Base-by-base conservation (phyloP, 2,888 invertebrate genomes). In the Drosophila neoperkinsi region DNA sequence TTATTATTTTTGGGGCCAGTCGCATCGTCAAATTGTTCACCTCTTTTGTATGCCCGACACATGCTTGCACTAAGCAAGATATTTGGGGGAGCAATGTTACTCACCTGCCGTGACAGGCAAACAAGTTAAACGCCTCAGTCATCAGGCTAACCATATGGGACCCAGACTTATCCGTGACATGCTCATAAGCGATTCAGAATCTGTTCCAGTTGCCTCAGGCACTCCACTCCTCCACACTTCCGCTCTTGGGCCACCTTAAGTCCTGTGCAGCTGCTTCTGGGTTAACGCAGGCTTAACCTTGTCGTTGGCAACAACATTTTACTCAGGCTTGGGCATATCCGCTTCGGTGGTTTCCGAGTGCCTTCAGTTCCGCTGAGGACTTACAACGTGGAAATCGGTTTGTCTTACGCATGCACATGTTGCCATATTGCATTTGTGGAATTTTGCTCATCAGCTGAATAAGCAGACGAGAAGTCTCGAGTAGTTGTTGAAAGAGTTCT, bases 381-480 rank as follows among this genome's bases (percentile, higher is more conserved):
- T 76, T 77, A 81, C 70, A 64, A 68, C 25, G 74, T 71, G 82
- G 79, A 87, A 89, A 89, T 90, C 87, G 90, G 88, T 74, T 83
- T 84, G 89, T 84, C 87, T 85, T 84, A 76, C 80, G 80, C 75
- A 74, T 76, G 77, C 88, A 82, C 82, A 77, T 73, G 67, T 69
- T 66, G 63, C 58, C 34, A 38, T 38, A 28, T 38, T 84, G 85
- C 85, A 85, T 68, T 74, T 82, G 67, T 72, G 59, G 62, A 74
- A 68, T 58, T 49, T 62, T 58, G 30, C 38, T 64, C 34, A 30
- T 49, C 51, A 33, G 53, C 34, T 41, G 21, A 57, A 31, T 57
- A 30, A 34, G 33, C 34, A 36, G 56, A 50, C 33, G 16, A n/a
- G 13, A 46, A 31, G 25, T 43, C 43, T 43, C 52, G n/a, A 70